Base-by-base conservation (phyloP, 2,113 vertebrate species). In the Entelurus aequoreus region DNA sequence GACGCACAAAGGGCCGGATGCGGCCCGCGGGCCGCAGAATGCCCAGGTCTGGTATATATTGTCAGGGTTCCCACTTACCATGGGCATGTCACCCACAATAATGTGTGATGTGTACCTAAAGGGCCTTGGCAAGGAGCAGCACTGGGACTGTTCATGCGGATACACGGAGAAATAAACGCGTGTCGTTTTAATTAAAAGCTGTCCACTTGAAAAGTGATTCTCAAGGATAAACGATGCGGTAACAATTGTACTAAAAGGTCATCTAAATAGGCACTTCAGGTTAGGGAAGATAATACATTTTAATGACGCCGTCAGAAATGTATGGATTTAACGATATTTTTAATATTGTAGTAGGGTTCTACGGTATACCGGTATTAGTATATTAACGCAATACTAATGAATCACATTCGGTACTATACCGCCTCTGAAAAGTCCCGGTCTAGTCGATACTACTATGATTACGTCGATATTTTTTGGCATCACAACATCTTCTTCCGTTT, bases 21-120 rank as follows among this genome's bases (percentile, higher is more conserved):
- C n/a, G n/a, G n/a, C n/a, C n/a, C n/a, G n/a, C n/a, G n/a, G n/a
- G n/a, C n/a, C n/a, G n/a, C n/a, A n/a, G n/a, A n/a, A n/a, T n/a
- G n/a, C n/a, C n/a, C n/a, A n/a, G n/a, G n/a, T n/a, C n/a, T n/a
- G n/a, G 42, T 12, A 11, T 46, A 11, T 46, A 85, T 82, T 75
- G 80, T 77, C 66, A 69, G 72, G 55, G 69, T 66, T 80, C 63
- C 73, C 62, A 65, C 71, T 77, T 70, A 63, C 70, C 14, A 11
- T 65, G 62, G 75, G 82, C 46, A 61, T 75, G 75, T 82, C 79
- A 79, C 65, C 74, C 63, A 54, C 65, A 86, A 79, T 82, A 73
- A 66, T 80, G 74, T 78, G 73, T 77, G 72, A 85, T 70, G 60
- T 73, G 64, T 78, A 74, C 80, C 77, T 79, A 84, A 57, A 71